A percentile compares a stretch with the other conserved stretches of the same genome.
phyloP scores from a whole-genome alignment of 2,797 vertebrate species.

The Choloepus didactylus region DNA sequence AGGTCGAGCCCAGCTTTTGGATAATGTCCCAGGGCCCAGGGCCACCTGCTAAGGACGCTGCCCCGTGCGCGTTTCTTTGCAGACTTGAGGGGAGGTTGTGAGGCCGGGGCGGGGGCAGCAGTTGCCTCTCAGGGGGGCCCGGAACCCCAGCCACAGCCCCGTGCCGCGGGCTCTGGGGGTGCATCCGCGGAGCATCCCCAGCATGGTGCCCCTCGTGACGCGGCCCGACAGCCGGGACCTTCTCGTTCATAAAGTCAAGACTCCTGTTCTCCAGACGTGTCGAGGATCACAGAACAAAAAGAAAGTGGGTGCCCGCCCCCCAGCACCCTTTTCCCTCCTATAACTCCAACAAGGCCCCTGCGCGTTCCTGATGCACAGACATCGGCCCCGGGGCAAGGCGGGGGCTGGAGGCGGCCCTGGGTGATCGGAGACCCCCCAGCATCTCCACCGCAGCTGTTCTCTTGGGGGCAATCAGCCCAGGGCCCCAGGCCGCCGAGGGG shows the following conservation, averaged over 20 bases:
- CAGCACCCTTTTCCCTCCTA: slow-evolving; percentile 72
- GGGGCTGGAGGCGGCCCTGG: neutral
- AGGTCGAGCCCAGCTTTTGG: neutral
- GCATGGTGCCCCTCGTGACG: no score
- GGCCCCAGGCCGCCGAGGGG: no score
- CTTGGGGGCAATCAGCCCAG: neutral
- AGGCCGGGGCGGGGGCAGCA: neutral
- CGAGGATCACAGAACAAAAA: slow-evolving; percentile 91
- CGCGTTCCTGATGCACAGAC: neutral
- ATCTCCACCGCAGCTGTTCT: neutral
- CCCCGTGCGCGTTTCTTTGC: neutral
- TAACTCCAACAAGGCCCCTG: slow-evolving; percentile 80
- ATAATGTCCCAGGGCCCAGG: slow-evolving; percentile 27
- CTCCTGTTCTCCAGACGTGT: slow-evolving; percentile 90
- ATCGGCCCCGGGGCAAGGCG: accelerated
- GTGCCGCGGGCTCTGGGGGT: slow-evolving; percentile 88
- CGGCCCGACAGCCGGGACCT: no score
- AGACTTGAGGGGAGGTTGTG: neutral
- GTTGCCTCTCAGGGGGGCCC: accelerated
- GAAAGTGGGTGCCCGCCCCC: slow-evolving; percentile 89
- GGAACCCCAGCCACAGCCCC: no score
- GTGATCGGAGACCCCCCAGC: neutral
- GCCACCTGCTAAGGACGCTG: neutral
- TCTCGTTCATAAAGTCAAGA: no score
- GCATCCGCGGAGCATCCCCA: slow-evolving; percentile 88